Evolutionary conservation across 2,797 vertebrate species (phyloP).

Genomic region (Alcedo quadribrachys): DNA sequence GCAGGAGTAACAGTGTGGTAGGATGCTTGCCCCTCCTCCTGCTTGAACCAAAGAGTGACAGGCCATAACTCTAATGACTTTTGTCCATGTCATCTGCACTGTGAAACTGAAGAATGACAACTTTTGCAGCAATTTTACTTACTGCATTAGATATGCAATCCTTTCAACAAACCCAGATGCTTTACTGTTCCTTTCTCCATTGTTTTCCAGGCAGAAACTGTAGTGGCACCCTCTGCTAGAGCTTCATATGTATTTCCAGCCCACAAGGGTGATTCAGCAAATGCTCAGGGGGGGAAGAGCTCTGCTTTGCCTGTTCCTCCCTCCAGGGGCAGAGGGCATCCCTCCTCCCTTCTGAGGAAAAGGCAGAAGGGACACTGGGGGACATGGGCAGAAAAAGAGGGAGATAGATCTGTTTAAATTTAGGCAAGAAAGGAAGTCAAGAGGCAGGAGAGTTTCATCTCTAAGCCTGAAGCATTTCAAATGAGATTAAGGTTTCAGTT

Average conservation of each 20-base stretch:
- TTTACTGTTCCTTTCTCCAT: not conserved
- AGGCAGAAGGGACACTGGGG: not conserved
- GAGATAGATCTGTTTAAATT: not conserved
- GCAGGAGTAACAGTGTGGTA: accelerated
- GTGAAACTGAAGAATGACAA: not conserved
- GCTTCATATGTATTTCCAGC: not conserved
- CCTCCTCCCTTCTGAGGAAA: not conserved
- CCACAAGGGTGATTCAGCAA: not conserved
- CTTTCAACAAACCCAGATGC: not conserved
- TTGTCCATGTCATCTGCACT: not conserved
- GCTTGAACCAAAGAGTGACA: not conserved
- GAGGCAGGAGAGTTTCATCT: not conserved
- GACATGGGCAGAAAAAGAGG: not conserved
- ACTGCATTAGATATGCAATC: not conserved
- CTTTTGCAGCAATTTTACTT: not conserved
- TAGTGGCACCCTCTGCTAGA: not conserved
- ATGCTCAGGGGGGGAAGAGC: not conserved
- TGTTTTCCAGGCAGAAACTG: not conserved
- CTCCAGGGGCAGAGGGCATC: not conserved
- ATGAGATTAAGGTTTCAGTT: slow-evolving; percentile 4
- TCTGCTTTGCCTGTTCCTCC: not conserved
- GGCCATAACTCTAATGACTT: not conserved
- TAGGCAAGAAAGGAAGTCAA: not conserved
- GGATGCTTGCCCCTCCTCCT: not conserved
- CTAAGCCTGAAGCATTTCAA: not conserved